phyloP scores from a whole-genome alignment of 1,140 invertebrate genomes.

The Drosophila lowei region DNA sequence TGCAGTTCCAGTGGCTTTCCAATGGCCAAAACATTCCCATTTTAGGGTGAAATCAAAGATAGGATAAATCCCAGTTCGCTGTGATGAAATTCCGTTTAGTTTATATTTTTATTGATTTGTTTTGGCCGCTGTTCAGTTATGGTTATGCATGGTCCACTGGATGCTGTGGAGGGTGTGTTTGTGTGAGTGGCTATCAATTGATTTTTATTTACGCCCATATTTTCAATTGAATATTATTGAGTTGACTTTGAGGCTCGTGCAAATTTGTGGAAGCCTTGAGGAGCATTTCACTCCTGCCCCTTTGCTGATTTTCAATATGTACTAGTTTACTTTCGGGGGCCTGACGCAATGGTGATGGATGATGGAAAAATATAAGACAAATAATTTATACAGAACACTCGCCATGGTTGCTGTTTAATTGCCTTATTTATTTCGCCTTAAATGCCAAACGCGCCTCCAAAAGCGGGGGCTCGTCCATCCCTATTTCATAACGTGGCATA shows the following conservation, averaged over 20 bases:
- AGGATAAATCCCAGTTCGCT: slow-evolving; percentile 23
- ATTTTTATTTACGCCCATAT: slow-evolving; percentile 80
- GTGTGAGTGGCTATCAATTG: slow-evolving; percentile 59
- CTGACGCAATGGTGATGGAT: slow-evolving; percentile 49
- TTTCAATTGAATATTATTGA: slow-evolving; percentile 79
- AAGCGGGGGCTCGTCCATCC: slow-evolving; percentile 63
- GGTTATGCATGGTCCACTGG: slow-evolving; percentile 46
- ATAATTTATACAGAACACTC: slow-evolving; percentile 11
- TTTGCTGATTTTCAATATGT: slow-evolving; percentile 14
- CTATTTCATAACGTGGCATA: slow-evolving; percentile 60
- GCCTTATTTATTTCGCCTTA: slow-evolving; percentile 36
- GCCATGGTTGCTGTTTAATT: slow-evolving; percentile 31
- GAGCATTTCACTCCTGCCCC: slow-evolving; percentile 55
- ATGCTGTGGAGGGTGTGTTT: slow-evolving; percentile 31
- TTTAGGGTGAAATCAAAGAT: no score
- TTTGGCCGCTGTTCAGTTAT: slow-evolving; percentile 59
- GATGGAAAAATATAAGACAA: slow-evolving; percentile 15
- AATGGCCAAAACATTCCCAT: no score
- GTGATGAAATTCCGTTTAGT: neutral
- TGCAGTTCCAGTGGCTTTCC: no score
- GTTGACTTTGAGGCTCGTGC: slow-evolving; percentile 79
- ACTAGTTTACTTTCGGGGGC: slow-evolving; percentile 43
- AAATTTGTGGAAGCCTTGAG: slow-evolving; percentile 69
- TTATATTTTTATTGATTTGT: slow-evolving; percentile 73
- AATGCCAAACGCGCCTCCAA: slow-evolving; percentile 51